Percentiles rank a stretch among this genome's conserved stretches.
These are phyloP conservation scores for Acronicta aceris DNA, from an alignment of 2,888 invertebrate genomes.

Conservation along the genomic window DNA sequence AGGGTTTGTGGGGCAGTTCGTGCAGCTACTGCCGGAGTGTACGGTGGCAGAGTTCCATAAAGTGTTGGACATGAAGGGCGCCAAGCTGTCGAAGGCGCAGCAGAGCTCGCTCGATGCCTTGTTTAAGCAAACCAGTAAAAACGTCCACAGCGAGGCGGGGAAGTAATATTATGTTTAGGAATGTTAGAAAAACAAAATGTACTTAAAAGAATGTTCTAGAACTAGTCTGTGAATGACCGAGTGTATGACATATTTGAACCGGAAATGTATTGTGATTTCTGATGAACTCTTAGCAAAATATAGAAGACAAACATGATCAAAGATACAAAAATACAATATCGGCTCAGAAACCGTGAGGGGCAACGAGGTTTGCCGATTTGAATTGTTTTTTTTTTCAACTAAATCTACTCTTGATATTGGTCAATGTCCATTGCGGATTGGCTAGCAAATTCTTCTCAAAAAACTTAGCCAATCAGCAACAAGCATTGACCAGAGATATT, in stretches of 20 bases:
- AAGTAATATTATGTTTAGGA: slow-evolving; percentile 11
- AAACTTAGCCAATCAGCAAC: too few species aligned
- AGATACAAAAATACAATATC: too few species aligned
- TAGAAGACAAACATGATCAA: too few species aligned
- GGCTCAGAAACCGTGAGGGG: too few species aligned
- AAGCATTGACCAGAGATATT: too few species aligned
- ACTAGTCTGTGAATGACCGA: not conserved
- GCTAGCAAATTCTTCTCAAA: too few species aligned
- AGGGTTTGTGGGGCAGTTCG: slow-evolving; percentile 96
- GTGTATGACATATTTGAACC: not conserved
- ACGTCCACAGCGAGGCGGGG: slow-evolving; percentile 32
- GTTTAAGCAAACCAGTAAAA: slow-evolving; percentile 68
- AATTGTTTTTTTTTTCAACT: too few species aligned
- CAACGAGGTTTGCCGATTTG: too few species aligned
- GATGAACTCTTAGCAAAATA: not conserved
- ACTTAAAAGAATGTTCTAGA: not conserved
- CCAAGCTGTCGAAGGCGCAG: slow-evolving; percentile 83
- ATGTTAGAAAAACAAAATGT: not conserved
- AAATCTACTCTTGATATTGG: too few species aligned
- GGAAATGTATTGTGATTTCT: not conserved
- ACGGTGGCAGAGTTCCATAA: slow-evolving; percentile 97
- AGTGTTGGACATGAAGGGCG: slow-evolving; percentile 97
- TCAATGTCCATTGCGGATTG: too few species aligned
- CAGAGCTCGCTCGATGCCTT: slow-evolving; percentile 70
- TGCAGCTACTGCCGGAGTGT: slow-evolving; percentile 96